Conservation (phyloP, 2,113 vertebrate genomes). For the Mobula birostris region DNA sequence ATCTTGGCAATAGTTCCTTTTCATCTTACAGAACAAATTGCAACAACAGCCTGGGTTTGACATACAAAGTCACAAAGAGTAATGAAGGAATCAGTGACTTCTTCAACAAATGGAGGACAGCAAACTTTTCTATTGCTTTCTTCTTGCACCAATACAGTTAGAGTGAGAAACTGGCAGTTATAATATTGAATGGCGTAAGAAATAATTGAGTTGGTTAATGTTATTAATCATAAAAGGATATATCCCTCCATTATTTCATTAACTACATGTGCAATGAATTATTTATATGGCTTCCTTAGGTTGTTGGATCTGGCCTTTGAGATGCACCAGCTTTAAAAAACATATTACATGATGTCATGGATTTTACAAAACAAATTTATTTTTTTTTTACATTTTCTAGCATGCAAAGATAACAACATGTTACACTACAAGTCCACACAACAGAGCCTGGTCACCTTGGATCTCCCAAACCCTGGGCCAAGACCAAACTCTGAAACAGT, state of each 20-base stretch:
- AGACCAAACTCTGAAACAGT: too few relatives aligned
- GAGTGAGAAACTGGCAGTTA: conserved; percentile 9
- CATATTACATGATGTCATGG: neutral
- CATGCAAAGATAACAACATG: too few relatives aligned
- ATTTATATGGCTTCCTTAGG: neutral
- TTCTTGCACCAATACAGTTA: neutral
- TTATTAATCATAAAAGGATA: conserved; percentile 23
- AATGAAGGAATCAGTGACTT: conserved; percentile 29
- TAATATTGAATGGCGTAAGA: neutral
- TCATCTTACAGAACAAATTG: too few relatives aligned
- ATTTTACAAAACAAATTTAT: neutral
- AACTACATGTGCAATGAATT: neutral
- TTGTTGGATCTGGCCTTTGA: neutral
- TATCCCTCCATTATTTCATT: neutral
- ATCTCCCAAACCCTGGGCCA: too few relatives aligned
- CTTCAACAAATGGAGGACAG: neutral
- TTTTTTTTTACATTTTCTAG: neutral
- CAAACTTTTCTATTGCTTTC: neutral
- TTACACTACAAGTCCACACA: too few relatives aligned
- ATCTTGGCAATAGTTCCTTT: conserved; percentile 22
- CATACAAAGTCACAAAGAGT: conserved; percentile 4
- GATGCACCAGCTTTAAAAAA: neutral
- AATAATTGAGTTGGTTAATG: neutral
- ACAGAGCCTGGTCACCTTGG: too few relatives aligned
- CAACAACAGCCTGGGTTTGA: conserved; percentile 2